Evolutionary conservation across 2,888 invertebrate genomes (phyloP), one percentile per base, ranked within the genome.

Genomic region (Clistopyga incitator): DNA sequence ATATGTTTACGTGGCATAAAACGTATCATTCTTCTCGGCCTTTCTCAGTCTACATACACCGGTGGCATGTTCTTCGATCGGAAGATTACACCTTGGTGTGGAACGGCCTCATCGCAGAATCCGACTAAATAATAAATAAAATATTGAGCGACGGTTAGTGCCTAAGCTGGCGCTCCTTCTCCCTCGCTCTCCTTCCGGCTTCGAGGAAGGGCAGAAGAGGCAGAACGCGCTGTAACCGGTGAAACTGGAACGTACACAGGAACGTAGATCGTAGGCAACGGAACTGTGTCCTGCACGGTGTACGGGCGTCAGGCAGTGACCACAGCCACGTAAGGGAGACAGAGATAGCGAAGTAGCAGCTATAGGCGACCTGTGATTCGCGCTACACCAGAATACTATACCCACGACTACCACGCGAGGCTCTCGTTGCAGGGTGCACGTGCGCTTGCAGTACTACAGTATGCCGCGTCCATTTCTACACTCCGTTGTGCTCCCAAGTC

Each of bases 391-490:
- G 29, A 64, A 64, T 74, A 74, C 61, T 50, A 50, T 45, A 56
- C 72, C 25, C 29, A 74, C 61, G 20, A 74, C 74, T 61, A 64
- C 67, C 64, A 56, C 25, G 42, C 50, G 13, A 50, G 70, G 61
- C 23, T 70, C 50, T 61, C 54, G 72, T 65, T 79, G 65, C 78
- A 56, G 29, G 72, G 65, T 79, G 72, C 78, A 65, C 78, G 78
- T 79, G 72, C 65, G 65, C 72, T 67, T 45, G 54, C 71, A 38
- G 50, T 47, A 61, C 47, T 50, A 42, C 52, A 75, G 47, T 74
- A 74, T 61, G 47, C 61, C 59, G 47, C 29, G 50, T 47, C 61
- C 47, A 64, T 74, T 74, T 50, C 74, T 72, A 61, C 72, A 61
- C 59, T 56, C 42, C 56, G 59, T 72, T 42, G 38, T 64, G 3